Conservation (phyloP, 1,140 invertebrate genomes). For the Choristoneura fumiferana region DNA sequence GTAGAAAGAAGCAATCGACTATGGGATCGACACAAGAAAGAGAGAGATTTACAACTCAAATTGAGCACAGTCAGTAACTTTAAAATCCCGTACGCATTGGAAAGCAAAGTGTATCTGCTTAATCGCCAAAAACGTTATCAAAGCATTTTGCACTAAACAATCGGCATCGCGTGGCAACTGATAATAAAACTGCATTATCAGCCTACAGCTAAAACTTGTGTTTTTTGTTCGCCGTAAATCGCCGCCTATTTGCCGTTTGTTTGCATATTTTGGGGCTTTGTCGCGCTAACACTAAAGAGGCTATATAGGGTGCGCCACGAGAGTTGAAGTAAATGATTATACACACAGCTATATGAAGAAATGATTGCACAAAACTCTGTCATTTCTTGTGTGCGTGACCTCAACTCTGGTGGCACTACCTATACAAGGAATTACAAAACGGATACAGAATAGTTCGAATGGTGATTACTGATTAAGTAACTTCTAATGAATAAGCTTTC, state of each 20-base stretch:
- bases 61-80: background rate
- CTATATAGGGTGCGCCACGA: too few relatives aligned
- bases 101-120: background rate
- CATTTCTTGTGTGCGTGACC: too few relatives aligned
- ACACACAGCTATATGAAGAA: conserved; percentile 34
- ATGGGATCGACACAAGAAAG: background rate
- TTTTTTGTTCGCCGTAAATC: background rate
- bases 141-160: background rate
- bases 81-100: background rate
- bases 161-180: background rate
- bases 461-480: too few relatives aligned
- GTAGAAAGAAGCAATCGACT: too few relatives aligned
- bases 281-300: conserved; percentile 22
- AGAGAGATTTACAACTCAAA: background rate
- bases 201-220: background rate
- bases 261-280: background rate
- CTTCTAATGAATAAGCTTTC: too few relatives aligned
- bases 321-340: conserved; percentile 23
- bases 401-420: too few relatives aligned
- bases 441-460: too few relatives aligned
- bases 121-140: background rate
- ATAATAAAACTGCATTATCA: conserved; percentile 19
- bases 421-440: too few relatives aligned
- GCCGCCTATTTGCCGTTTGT: background rate
- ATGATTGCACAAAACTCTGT: too few relatives aligned